phyloP scores from a whole-genome alignment of 2,888 invertebrate genomes.

The Melanotus villosus region DNA sequence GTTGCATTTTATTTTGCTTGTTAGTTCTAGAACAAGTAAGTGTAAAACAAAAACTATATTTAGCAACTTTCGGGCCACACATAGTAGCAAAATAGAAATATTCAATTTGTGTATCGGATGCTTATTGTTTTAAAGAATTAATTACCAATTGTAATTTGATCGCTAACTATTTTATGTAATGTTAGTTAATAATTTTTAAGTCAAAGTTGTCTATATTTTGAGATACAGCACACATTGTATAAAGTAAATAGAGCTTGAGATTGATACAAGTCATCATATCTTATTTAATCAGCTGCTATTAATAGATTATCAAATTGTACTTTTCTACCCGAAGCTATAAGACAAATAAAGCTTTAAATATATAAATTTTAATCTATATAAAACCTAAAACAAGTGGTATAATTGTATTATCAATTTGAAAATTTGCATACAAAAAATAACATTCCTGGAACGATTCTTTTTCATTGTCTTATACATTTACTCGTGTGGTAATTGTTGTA shows the following conservation, averaged over 20 bases:
- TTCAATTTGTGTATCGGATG: conserved; percentile 13
- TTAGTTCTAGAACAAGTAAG: conserved; percentile 33
- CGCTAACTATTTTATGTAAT: not conserved
- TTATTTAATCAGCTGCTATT: conserved; percentile 12
- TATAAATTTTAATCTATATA: not conserved
- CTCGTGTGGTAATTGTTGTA: conserved; percentile 29
- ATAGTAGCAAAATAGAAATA: not conserved
- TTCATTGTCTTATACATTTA: not conserved
- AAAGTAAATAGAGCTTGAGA: conserved; percentile 12
- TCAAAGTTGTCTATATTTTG: conserved; percentile 6
- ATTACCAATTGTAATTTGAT: not conserved
- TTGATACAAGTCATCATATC: not conserved
- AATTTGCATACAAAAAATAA: not conserved
- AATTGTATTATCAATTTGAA: not conserved
- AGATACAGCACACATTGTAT: conserved; percentile 10
- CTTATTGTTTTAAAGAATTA: not conserved
- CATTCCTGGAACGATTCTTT: conserved; percentile 7
- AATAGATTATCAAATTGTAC: conserved; percentile 18
- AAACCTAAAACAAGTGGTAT: not conserved
- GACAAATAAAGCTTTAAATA: not conserved
- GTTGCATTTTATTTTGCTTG: conserved; percentile 33
- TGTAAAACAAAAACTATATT: conserved; percentile 7
- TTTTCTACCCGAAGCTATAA: conserved; percentile 5
- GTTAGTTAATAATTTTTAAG: conserved; percentile 5
- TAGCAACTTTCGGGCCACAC: not conserved